Base-by-base conservation (phyloP, 2,797 vertebrate genomes). In the Channa striata region DNA sequence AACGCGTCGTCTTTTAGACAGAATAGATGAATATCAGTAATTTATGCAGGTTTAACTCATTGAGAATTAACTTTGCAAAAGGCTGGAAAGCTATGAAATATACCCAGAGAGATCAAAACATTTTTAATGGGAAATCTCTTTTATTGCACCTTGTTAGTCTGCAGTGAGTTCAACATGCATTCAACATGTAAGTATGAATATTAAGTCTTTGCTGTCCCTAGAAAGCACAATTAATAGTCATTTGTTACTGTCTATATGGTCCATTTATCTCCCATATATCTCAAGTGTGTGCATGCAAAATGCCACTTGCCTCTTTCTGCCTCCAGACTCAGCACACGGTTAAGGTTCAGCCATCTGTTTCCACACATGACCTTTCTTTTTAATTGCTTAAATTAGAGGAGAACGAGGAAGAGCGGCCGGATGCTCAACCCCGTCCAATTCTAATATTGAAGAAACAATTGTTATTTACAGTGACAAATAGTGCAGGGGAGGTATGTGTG, bases 341-440 rank as follows among this genome's bases (percentile, higher is more conserved):
- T 86, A 82, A 87, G 84, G 84, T 84, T 82, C 78, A 79, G 82
- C 89, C 90, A 93, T 93, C 92, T 93, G 92, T 89, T 91, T 89
- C 82, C 78, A 72, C 80, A 83, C 77, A 83, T 91, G 90, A 94
- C 92, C 93, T 94, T 94, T 93, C 72, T 73, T 81, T 91, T 91
- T 92, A 92, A 92, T 91, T 88, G 86, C 80, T 83, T 79, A 83
- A 92, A 92, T 91, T 83, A 90, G 81, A 88, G 75, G 77, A 78
- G 77, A 91, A 92, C 84, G 87, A 88, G 82, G 71, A 77, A 76
- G 85, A 69, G 76, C 78, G 87, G 72, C 82, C 77, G 74, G 56
- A 20, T 85, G 81, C 72, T 85, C 86, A 56, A 63, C 87, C 68
- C 87, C 80, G 83, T 92, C 89, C 87, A 77, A 77, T 71, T 78